Evolutionary conservation across 2,888 invertebrate genomes (phyloP), one percentile per base, ranked within the genome.

Genomic region (Zygothrica quintamaculata): DNA sequence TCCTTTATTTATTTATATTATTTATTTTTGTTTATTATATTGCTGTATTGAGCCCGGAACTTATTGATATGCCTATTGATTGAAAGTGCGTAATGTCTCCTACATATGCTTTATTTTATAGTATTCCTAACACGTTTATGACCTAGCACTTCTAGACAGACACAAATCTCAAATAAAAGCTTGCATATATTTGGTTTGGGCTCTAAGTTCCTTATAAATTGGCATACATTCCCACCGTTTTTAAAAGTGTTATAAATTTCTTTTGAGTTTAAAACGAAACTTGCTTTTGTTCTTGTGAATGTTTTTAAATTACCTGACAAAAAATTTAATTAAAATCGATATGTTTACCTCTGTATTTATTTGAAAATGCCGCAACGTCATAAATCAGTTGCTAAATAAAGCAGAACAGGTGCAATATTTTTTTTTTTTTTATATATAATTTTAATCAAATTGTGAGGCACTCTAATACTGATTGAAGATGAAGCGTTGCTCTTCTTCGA

Each of bases 41-140:
- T 42, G n/a, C 11, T 64, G 13, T 39, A 9, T 26, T 18, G 31
- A 37, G 61, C 42, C 60, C 77, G 77, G 81, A 77, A 77, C 80
- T 76, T 52, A 58, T 50, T 62, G 22, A 68, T 65, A 75, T 68
- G 70, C 66, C 66, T 70, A 57, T 69, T 55, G 47, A 57, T 40
- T 75, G 68, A 64, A 68, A 68, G 46, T 53, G 59, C 53, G 50
- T 26, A 56, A 59, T 42, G 52, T 64, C 46, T 61, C 44, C 26
- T 39, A 6, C 16, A 6, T 25, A 26, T 34, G 11, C 33, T 16
- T 25, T 12, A 39, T n/a, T 13, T 39, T 15, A 3, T 4, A 7
- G 22, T 46, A 56, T 70, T 39, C 31, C 47, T 18, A 15, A 18
- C 55, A 11, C 44, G 56, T 59, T 33, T 36, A 8, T 31, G 37